Evolutionary conservation across 2,888 invertebrate species (phyloP).

Genomic region (Conchocele bisecta): DNA sequence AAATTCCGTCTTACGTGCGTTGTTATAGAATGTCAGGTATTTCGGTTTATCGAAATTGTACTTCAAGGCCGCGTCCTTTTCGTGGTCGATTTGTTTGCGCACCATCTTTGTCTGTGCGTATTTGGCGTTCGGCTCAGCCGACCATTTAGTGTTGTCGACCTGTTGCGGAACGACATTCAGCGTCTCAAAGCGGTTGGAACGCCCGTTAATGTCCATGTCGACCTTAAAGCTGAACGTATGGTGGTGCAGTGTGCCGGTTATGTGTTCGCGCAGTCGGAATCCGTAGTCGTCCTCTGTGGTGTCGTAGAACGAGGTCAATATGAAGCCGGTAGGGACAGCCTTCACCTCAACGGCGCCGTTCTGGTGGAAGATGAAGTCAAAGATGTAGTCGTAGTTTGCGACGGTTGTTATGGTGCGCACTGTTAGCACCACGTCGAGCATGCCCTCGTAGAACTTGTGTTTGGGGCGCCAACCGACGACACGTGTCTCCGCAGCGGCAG

Average conservation of each 20-base stretch:
- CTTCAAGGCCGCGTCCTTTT: slow-evolving; percentile 69
- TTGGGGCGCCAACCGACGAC: slow-evolving; percentile 27
- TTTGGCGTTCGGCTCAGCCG: slow-evolving; percentile 27
- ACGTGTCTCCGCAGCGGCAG: slow-evolving; percentile 73
- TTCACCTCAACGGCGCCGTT: slow-evolving; percentile 70
- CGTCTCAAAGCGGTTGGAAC: slow-evolving; percentile 74
- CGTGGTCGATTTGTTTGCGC: slow-evolving; percentile 56
- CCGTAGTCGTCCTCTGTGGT: slow-evolving; percentile 61
- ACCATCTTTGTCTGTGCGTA: slow-evolving; percentile 60
- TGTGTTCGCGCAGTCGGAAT: slow-evolving; percentile 62
- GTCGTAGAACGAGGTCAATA: slow-evolving; percentile 61
- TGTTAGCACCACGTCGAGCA: slow-evolving; percentile 66
- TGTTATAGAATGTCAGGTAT: slow-evolving; percentile 73
- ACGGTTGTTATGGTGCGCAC: slow-evolving; percentile 68
- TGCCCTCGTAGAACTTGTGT: slow-evolving; percentile 68
- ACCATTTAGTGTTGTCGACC: slow-evolving; percentile 54
- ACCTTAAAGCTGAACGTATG: slow-evolving; percentile 75
- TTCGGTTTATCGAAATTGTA: slow-evolving; percentile 74
- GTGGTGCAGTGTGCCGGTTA: slow-evolving; percentile 72
- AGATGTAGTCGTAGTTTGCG: slow-evolving; percentile 76
- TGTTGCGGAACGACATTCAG: slow-evolving; percentile 64
- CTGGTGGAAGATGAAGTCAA: slow-evolving; percentile 77
- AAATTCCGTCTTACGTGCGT: slow-evolving; percentile 51
- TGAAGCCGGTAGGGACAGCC: slow-evolving; percentile 72
- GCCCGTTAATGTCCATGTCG: slow-evolving; percentile 72